These are phyloP conservation scores for Brachymystax lenok DNA, from an alignment of 2,797 vertebrate species.

Conservation along the genomic window DNA sequence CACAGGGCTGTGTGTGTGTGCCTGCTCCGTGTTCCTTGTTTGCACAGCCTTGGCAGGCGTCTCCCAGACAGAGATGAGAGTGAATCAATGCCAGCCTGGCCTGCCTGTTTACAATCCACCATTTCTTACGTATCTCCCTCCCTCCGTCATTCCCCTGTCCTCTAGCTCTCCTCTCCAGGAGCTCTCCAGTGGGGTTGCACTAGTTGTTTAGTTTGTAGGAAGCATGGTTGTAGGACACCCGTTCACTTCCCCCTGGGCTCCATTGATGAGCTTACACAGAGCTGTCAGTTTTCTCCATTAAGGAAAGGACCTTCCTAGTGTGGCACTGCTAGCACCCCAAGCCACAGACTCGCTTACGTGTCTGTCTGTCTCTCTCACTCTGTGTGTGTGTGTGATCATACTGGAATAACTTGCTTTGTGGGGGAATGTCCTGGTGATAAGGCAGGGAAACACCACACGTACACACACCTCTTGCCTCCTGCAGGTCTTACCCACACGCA, in stretches of 20 bases:
- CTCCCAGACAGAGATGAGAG: background rate
- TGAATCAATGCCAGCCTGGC: background rate
- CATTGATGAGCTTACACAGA: slow-evolving; percentile 53
- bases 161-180: background rate
- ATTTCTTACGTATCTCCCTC: background rate
- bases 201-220: background rate
- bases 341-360: background rate
- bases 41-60: background rate
- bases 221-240: too few relatives aligned
- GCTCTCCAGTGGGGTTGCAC: background rate
- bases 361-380: slow-evolving; percentile 9
- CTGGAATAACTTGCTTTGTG: slow-evolving; percentile 30
- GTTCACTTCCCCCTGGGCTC: slow-evolving; percentile 8
- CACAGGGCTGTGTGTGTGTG: background rate
- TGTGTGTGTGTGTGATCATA: slow-evolving; percentile 26
- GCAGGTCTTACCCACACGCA: background rate
- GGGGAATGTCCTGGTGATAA: slow-evolving; percentile 27
- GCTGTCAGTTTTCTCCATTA: slow-evolving; percentile 62
- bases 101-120: background rate
- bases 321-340: background rate
- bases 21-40: too few relatives aligned
- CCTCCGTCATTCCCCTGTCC: background rate
- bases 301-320: slow-evolving; percentile 42
- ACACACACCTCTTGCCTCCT: background rate
- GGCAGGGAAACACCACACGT: slow-evolving; percentile 22